Conservation (phyloP, 2,888 invertebrate species). For the Lithophane ornitopus region DNA sequence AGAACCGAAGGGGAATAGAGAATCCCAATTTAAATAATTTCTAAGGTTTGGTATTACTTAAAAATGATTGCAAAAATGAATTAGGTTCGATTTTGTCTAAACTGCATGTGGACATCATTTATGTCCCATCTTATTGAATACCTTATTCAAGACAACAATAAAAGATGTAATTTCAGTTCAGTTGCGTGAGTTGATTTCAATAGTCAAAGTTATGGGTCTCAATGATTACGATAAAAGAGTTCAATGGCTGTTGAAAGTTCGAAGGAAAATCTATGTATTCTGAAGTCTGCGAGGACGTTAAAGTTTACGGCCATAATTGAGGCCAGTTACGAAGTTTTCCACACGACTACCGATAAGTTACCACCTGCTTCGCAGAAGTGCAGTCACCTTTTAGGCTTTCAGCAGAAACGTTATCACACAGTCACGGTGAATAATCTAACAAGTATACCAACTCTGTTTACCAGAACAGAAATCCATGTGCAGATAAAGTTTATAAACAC, state of each 20-base stretch:
- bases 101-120: not conserved
- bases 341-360: conserved; percentile 74
- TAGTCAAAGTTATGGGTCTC: not conserved
- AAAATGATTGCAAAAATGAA: not conserved
- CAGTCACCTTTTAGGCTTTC: conserved; percentile 81
- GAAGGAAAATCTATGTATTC: conserved; percentile 67
- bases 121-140: not conserved
- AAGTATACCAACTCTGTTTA: conserved; percentile 24
- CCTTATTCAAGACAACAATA: not conserved
- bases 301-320: conserved; percentile 77
- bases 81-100: not conserved
- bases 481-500: conserved; percentile 22
- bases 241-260: conserved; percentile 28
- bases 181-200: not conserved
- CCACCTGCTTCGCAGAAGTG: conserved; percentile 80
- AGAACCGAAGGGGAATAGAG: conserved; percentile 24
- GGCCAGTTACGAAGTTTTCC: conserved; percentile 77
- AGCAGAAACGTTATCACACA: conserved; percentile 50
- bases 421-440: conserved; percentile 35
- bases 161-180: not conserved
- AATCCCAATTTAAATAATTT: not conserved
- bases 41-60: not conserved
- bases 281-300: conserved; percentile 74
- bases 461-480: not conserved
- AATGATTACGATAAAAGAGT: conserved; percentile 1